Evolutionary conservation across 2,113 vertebrate species (phyloP).

Genomic region (Suncus etruscus): DNA sequence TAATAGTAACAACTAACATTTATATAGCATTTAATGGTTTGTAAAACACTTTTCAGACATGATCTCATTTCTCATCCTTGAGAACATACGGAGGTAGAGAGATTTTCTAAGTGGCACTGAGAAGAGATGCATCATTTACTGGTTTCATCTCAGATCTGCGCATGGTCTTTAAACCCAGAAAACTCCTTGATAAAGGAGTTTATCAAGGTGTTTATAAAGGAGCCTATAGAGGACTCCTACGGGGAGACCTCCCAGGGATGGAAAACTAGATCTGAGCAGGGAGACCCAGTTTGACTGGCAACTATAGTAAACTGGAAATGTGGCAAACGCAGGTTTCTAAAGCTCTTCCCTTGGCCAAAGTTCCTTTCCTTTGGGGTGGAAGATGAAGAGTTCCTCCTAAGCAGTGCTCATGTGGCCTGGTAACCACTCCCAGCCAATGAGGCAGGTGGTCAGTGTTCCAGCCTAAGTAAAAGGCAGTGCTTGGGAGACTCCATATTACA

Average conservation of each 20-base stretch:
- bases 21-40: conserved; percentile 41
- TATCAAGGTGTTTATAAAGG: neutral
- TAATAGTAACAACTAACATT: conserved; percentile 53
- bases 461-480: too few relatives aligned
- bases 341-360: neutral
- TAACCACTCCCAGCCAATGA: too few relatives aligned
- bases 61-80: conserved; percentile 37
- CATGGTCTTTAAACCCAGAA: neutral
- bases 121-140: neutral
- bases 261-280: neutral
- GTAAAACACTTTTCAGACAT: conserved; percentile 38
- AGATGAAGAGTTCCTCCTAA: too few relatives aligned
- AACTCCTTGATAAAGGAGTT: neutral
- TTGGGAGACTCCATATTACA: too few relatives aligned
- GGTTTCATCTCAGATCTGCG: conserved; percentile 33
- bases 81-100: conserved; percentile 1
- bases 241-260: neutral
- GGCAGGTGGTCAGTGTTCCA: too few relatives aligned
- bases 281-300: neutral
- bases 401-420: too few relatives aligned
- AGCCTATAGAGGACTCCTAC: neutral
- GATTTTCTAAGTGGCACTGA: neutral
- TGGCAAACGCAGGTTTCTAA: neutral
- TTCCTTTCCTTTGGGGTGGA: neutral
- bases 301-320: neutral